Base-by-base conservation (phyloP, 1,140 invertebrate genomes). In the Geopemphigus sp. region DNA sequence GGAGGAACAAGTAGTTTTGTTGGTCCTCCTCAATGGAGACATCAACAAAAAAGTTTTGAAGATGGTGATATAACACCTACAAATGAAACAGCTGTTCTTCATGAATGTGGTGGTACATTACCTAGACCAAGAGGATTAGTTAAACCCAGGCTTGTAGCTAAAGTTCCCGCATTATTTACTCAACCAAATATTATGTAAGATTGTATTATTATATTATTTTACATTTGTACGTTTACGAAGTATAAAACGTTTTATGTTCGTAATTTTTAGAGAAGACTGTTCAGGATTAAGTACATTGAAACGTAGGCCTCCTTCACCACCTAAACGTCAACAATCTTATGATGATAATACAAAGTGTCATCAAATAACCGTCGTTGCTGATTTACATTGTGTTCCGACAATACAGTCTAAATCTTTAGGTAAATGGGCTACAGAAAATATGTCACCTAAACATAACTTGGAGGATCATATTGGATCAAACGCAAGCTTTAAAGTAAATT, bases 31-130 rank as follows among this genome's bases (percentile, higher is more conserved):
- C 83, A 80, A n/a, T 95, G 94, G 92, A 88, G 94, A 81, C 29
- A 59, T 78, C 74, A 78, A 22, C 73, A 81, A 76, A 88, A 88
- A 47, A 89, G 93, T 72, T 95, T 94, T 84, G 94, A 95, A 84
- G 94, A 95, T 84, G 94, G 93, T 24, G 94, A 95, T 85, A 91
- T 95, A 63, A 95, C 93, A 29, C 93, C 93, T 3, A 95, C 94
- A 74, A 95, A 95, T 84, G 93, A 95, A 86, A 88, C 87, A 24
- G 81, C 88, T 83, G 82, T 85, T 57, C 85, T 86, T 57, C 90
- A 92, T 80, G 88, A 90, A 84, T 91, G 92, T 24, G 94, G 94
- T 10, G 93, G 94, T 39, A 96, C 93, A 5, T 86, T 94, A 81
- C 94, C 95, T 0, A 90, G 95, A 81, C 95, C 94, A 5, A 89